Conservation (phyloP, 2,888 invertebrate species). For the Teinopalpus imperialis region DNA sequence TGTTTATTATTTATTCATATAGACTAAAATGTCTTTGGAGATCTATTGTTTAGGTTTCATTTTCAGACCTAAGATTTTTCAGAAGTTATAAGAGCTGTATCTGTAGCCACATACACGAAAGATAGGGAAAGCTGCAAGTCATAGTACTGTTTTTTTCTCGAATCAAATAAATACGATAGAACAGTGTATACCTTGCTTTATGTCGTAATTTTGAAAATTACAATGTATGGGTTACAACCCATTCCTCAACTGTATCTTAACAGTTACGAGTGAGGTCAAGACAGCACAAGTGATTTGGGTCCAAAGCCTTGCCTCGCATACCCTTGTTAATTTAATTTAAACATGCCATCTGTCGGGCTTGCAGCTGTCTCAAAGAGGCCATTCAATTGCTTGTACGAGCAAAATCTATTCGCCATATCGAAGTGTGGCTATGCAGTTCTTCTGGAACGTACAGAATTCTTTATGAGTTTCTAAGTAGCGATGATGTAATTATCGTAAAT, state of each 20-base stretch:
- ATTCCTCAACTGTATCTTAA: slow-evolving; percentile 31
- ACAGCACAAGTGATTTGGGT: slow-evolving; percentile 50
- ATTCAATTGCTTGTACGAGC: slow-evolving; percentile 51
- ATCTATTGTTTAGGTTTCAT: too few species aligned
- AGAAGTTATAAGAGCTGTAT: too few species aligned
- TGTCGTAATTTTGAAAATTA: too few species aligned
- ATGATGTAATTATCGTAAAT: too few species aligned
- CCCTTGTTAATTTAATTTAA: slow-evolving; percentile 72
- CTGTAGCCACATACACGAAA: too few species aligned
- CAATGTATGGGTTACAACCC: slow-evolving; percentile 17
- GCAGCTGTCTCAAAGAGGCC: slow-evolving; percentile 47
- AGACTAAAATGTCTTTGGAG: too few species aligned
- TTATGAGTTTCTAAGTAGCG: background rate
- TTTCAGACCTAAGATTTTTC: too few species aligned
- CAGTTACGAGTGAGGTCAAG: slow-evolving; percentile 34
- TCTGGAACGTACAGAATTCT: background rate
- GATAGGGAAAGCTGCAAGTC: too few species aligned
- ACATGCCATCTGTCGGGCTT: slow-evolving; percentile 60
- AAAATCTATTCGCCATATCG: slow-evolving; percentile 21
- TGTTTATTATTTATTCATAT: too few species aligned
- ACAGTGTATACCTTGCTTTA: too few species aligned
- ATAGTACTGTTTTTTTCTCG: too few species aligned
- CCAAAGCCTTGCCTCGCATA: slow-evolving; percentile 44
- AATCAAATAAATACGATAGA: too few species aligned
- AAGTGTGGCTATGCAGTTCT: slow-evolving; percentile 10